Base-by-base conservation (phyloP, 1,140 invertebrate genomes). In the Hetaerina americana region DNA sequence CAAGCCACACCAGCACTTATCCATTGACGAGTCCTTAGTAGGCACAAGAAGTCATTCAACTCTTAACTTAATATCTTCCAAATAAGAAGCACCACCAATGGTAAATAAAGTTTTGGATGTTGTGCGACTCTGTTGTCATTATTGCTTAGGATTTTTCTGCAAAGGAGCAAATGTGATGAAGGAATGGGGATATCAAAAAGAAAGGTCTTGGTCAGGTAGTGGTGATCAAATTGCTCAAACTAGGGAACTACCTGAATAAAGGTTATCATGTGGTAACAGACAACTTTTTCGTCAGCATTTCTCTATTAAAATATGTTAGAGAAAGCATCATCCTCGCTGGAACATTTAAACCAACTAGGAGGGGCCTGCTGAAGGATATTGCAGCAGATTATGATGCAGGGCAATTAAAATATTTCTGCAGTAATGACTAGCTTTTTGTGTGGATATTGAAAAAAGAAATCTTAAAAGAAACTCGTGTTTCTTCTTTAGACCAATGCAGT, bases 21-120 rank as follows among this genome's bases (percentile, higher is more conserved):
- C 74, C 40, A 73, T 78, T 27, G 74, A 76, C 73, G 74, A 78
- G 73, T 76, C 73, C 66, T 67, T 76, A 26, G 74, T 77, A 29
- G 76, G 76, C 66, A 76, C 76, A 26, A 71, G 75, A 66, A 73
- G 68, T 57, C 72, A 73, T 26, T 69, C 74, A 24, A 66, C 40
- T 5, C 67, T n/a, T 77, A 22, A 75, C 66, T 22, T 75, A 78
- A 66, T 78, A 77, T 74, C 49, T 78, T 22, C 75, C 75, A 68
- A 75, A 76, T 72, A 78, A 78, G 73, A 77, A 77, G 27, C 74
- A 77, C 66, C 75, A 77, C 57, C 72, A 70, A 57, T 77, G 72
- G 73, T 75, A 73, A 10, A 75, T 77, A 31, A 77, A 77, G 74
- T 76, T 77, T 74, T 77, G 73, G 73, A 75, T 77, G 74, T 69